Evolutionary conservation across 2,113 vertebrate species (phyloP).

Genomic region (Cheirogaleus medius): DNA sequence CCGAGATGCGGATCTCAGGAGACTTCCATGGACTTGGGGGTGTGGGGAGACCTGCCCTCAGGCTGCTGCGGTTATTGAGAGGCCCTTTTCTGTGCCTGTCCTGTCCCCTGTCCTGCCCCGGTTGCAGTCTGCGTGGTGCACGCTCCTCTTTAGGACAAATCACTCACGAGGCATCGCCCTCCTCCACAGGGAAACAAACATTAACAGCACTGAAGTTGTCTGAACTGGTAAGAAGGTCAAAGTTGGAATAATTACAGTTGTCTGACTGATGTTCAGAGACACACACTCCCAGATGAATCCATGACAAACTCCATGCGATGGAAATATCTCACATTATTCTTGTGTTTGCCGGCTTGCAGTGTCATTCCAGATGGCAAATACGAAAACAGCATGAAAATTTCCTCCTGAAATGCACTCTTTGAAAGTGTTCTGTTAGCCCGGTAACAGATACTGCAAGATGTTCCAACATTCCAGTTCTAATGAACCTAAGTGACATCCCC

Average conservation of each 20-base stretch:
- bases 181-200: conserved; percentile 21
- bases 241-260: conserved; percentile 59
- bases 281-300: conserved; percentile 66
- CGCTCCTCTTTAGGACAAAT: neutral
- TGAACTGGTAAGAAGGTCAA: conserved; percentile 71
- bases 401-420: conserved; percentile 73
- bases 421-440: conserved; percentile 66
- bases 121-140: neutral
- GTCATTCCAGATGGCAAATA: conserved; percentile 85
- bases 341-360: conserved; percentile 78
- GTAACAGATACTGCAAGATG: conserved; percentile 59
- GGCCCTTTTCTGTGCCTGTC: neutral
- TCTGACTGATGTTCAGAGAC: conserved; percentile 68
- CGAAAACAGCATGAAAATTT: conserved; percentile 77
- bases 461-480: neutral
- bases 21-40: neutral
- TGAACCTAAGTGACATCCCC: neutral
- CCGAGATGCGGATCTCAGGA: neutral
- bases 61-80: rapidly evolving
- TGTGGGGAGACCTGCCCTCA: neutral
- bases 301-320: conserved; percentile 59
- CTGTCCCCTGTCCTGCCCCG: neutral
- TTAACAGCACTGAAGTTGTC: neutral
- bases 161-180: rapidly evolving
- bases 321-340: conserved; percentile 78